phyloP scores from a whole-genome alignment of 1,140 invertebrate genomes.

The Heliconius hewitsoni region DNA sequence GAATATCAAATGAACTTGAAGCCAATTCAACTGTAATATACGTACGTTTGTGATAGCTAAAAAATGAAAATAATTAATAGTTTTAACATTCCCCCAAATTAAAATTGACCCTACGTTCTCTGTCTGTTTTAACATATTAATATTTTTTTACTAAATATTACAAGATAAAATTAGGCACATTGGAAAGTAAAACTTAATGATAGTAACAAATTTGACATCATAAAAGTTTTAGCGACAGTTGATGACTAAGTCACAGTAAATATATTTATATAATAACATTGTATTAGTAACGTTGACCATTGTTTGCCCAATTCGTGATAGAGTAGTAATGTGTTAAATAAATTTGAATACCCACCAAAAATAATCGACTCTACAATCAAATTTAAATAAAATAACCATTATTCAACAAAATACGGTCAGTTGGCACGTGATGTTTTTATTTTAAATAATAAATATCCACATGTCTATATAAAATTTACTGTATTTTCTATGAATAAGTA shows the following conservation, averaged over 20 bases:
- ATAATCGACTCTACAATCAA: constrained; percentile 23
- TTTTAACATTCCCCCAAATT: no score
- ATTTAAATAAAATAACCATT: constrained; percentile 39
- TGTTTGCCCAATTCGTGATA: constrained; percentile 40
- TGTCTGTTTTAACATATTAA: no score
- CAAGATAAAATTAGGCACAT: no score
- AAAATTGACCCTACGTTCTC: no score
- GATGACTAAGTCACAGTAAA: constrained; percentile 29
- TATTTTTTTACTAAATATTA: no score
- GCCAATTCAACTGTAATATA: no score
- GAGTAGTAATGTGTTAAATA: constrained; percentile 32
- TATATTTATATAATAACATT: constrained; percentile 41
- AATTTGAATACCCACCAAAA: constrained; percentile 37
- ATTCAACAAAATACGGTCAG: constrained; percentile 24
- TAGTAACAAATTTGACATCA: background rate
- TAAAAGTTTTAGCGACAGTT: background rate
- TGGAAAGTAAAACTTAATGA: no score
- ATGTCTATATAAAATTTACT: background rate
- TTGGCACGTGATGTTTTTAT: constrained; percentile 33
- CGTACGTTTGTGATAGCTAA: no score
- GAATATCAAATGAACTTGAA: no score
- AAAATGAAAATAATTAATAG: no score
- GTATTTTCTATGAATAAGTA: background rate
- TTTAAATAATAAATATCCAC: constrained; percentile 19
- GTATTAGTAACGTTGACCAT: constrained; percentile 41